Evolutionary conservation across 1,140 invertebrate species (phyloP), one percentile per base, ranked within the genome.

Genomic region (Drosophila suzukii): DNA sequence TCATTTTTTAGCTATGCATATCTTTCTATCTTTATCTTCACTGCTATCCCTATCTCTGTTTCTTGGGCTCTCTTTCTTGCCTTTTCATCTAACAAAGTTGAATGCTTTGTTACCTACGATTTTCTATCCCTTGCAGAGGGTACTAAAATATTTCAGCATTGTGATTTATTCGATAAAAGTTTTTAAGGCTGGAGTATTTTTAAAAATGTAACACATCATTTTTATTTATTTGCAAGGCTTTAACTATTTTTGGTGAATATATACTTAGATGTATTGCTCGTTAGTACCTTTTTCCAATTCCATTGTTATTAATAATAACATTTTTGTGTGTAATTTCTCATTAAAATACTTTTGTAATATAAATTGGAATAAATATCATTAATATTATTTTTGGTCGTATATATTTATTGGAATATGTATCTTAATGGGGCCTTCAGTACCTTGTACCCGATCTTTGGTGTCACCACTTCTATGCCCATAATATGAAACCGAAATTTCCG

Each of bases 1-100:
- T 77, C 74, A 84, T 83, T 84, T 84, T 75, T 74, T 50, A 44
- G 38, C 46, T 71, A 12, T 20, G 20, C 32, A 57, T 73, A 51
- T 62, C 20, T 39, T 12, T 55, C 47, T 55, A 63, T 63, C 63
- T 70, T 27, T 34, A 24, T 50, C 67, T 81, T 24, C 54, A 60
- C n/a, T 53, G 50, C 27, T 34, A 11, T 38, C 32, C 34, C 46
- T 20, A 32, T 49, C 12, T 15, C 41, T 46, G 32, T 20, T n/a
- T 24, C 4, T 38, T 46, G 27, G n/a, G 34, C 32, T 46, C 34
- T 46, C 41, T 47, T n/a, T 41, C 51, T 17, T 11, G 13, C 5
- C 6, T 44, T 57, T 54, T 58, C 24, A 44, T 2, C 32, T 30
- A 47, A 47, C 34, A 65, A 36, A 60, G 41, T 75, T 68, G 30